Evolutionary conservation across 2,113 vertebrate species (phyloP).

Genomic region (Natator depressus): DNA sequence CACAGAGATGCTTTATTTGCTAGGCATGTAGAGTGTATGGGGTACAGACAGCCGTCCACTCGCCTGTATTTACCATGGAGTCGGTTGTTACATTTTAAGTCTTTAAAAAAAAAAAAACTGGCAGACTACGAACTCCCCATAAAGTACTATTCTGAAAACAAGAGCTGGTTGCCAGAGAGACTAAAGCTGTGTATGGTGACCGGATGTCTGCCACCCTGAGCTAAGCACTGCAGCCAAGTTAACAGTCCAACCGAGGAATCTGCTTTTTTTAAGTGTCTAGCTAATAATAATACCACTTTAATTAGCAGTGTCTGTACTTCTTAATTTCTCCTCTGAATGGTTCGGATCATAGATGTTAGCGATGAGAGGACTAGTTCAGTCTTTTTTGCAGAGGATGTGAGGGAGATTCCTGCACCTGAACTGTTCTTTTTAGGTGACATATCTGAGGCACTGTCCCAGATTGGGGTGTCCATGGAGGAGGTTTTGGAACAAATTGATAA

Average conservation of each 20-base stretch:
- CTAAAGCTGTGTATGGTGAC: slow-evolving; percentile 52
- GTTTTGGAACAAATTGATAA: neutral
- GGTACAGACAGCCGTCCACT: neutral
- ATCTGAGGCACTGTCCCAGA: neutral
- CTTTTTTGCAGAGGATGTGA: neutral
- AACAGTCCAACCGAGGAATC: slow-evolving; percentile 41
- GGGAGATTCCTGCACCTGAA: neutral
- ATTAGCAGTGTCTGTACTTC: neutral
- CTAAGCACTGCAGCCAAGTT: slow-evolving; percentile 40
- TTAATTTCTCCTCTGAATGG: neutral
- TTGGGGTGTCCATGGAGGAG: neutral
- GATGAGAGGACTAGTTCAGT: neutral
- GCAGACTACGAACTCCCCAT: slow-evolving; percentile 36
- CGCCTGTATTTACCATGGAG: neutral
- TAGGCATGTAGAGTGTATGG: rapidly evolving
- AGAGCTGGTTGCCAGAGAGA: slow-evolving; percentile 53
- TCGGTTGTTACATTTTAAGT: neutral
- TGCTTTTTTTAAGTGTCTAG: slow-evolving; percentile 47
- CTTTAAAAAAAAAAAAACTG: slow-evolving; percentile 56
- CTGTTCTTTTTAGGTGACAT: neutral
- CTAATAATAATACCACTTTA: slow-evolving; percentile 66
- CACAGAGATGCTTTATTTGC: neutral
- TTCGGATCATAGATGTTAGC: neutral
- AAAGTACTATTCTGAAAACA: slow-evolving; percentile 71
- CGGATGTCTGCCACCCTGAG: slow-evolving; percentile 35